Conservation (phyloP, 2,797 vertebrate species). For the Sebastes jordani region DNA sequence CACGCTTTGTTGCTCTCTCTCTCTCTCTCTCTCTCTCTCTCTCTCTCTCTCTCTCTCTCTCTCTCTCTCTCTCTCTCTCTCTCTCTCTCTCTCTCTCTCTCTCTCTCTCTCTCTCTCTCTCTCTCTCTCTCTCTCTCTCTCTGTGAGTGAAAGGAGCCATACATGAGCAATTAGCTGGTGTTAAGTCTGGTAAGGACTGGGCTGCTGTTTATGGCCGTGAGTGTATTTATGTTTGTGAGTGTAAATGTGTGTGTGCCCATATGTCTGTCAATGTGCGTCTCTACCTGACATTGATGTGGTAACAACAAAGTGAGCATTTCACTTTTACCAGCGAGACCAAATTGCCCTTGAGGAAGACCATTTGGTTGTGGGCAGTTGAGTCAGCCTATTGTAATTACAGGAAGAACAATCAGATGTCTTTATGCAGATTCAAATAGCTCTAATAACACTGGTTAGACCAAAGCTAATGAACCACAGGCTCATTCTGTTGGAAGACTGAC, state of each 20-base stretch:
- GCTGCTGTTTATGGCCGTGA: constrained; percentile 59
- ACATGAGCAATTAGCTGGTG: constrained; percentile 71
- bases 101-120: no score
- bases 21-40: no score
- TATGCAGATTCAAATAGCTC: constrained; percentile 33
- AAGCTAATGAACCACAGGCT: constrained; percentile 41
- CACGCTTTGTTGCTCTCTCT: constrained; percentile 58
- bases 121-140: no score
- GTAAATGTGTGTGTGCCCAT: constrained; percentile 23
- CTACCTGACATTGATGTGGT: constrained; percentile 63
- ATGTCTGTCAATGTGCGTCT: constrained; percentile 41
- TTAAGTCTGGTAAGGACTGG: constrained; percentile 49
- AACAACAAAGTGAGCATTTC: constrained; percentile 60
- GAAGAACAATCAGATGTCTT: constrained; percentile 39
- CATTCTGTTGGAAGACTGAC: constrained; percentile 11
- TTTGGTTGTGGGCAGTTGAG: constrained; percentile 53
- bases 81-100: no score
- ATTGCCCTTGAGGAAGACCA: constrained; percentile 59
- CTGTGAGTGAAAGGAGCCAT: constrained; percentile 76
- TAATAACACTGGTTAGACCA: constrained; percentile 42
- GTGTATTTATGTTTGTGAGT: constrained; percentile 42
- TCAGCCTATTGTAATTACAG: constrained; percentile 52
- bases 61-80: no score
- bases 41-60: no score
- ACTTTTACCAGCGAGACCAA: constrained; percentile 52